phyloP scores from a whole-genome alignment of 2,888 invertebrate species.

The Neocrepidodera transversa region DNA sequence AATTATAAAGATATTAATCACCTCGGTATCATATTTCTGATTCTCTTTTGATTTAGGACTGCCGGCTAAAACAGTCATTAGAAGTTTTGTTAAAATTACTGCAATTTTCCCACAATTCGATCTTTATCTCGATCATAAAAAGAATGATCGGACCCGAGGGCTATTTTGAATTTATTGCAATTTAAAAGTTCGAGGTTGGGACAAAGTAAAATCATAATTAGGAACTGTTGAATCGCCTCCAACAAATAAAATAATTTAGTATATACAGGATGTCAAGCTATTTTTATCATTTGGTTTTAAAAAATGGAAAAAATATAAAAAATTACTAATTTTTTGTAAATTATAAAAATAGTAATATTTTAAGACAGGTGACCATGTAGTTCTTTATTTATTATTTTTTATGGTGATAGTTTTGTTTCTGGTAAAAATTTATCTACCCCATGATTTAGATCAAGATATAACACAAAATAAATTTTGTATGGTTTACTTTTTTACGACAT shows the following conservation, averaged over 20 bases:
- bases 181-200: neutral
- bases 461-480: neutral
- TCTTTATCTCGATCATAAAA: conserved; percentile 15
- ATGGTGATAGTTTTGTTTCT: neutral
- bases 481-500: neutral
- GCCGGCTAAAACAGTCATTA: conserved; percentile 23
- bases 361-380: too few species aligned
- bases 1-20: conserved; percentile 26
- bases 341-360: too few species aligned
- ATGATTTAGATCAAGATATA: neutral
- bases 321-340: too few species aligned
- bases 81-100: conserved; percentile 14
- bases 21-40: conserved; percentile 10
- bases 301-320: too few species aligned
- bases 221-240: too few species aligned
- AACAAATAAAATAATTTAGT: too few species aligned
- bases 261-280: too few species aligned
- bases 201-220: neutral
- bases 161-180: conserved; percentile 16
- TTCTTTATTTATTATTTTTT: neutral
- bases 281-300: too few species aligned
- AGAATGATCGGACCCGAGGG: conserved; percentile 5
- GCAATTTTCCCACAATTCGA: conserved; percentile 27
- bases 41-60: conserved; percentile 22
- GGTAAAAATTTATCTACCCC: neutral